Conservation (phyloP, 1,140 invertebrate genomes). For the Conus betulinus region DNA sequence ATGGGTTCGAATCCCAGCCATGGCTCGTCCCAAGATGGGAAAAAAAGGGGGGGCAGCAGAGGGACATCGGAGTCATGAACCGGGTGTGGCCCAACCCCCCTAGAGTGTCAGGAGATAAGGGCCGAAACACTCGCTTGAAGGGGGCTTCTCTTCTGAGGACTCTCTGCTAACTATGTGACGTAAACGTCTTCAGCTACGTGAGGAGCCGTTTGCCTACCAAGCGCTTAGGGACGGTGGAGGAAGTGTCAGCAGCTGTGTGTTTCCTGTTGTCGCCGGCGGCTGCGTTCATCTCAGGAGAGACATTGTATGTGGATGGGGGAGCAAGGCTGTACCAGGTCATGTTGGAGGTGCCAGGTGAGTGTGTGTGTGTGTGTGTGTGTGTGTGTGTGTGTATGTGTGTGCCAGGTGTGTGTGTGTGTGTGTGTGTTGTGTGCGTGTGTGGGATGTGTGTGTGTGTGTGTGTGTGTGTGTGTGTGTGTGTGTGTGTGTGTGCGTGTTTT, state of each 20-base stretch:
- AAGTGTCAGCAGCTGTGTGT: slow-evolving; percentile 76
- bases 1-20: too few relatives aligned
- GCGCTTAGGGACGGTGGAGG: slow-evolving; percentile 75
- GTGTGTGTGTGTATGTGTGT: slow-evolving; percentile 21
- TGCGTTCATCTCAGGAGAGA: slow-evolving; percentile 76
- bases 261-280: slow-evolving; percentile 78
- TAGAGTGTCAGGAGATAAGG: too few relatives aligned
- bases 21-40: too few relatives aligned
- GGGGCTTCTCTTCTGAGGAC: too few relatives aligned
- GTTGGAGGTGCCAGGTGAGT: slow-evolving; percentile 59
- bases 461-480: too few relatives aligned
- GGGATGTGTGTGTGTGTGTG: background rate
- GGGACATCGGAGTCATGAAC: too few relatives aligned
- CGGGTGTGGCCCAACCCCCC: too few relatives aligned
- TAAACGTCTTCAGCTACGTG: slow-evolving; percentile 68
- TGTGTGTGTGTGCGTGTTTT: background rate
- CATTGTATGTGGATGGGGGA: slow-evolving; percentile 76
- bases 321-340: slow-evolving; percentile 62
- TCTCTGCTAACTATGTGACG: slow-evolving; percentile 77
- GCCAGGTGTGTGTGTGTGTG: slow-evolving; percentile 47
- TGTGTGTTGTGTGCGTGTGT: background rate
- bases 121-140: too few relatives aligned
- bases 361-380: too few relatives aligned
- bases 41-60: too few relatives aligned
- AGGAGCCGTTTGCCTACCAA: slow-evolving; percentile 71